Percentiles rank a stretch among this genome's conserved stretches.
Conservation (phyloP, 2,797 vertebrate species). For the Agapornis canus region DNA sequence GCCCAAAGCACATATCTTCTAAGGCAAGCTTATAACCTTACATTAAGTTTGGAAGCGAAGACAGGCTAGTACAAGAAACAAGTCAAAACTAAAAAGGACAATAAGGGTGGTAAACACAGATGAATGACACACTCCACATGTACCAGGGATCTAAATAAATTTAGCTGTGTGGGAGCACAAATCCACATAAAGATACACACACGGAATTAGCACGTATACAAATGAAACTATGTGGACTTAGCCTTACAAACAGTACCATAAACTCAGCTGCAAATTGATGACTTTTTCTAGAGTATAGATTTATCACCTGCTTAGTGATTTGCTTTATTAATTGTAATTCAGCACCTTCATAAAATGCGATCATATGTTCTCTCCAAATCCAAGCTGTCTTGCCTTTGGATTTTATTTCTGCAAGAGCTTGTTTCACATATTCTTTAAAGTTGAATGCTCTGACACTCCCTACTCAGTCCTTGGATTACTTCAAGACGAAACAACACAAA, state of each 20-base stretch:
- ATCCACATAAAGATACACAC: not conserved
- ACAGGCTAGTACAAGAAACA: not conserved
- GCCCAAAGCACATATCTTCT: not conserved
- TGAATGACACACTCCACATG: not conserved
- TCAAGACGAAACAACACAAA: slow-evolving; percentile 31
- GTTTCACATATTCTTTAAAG: not conserved
- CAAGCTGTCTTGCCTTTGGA: not conserved
- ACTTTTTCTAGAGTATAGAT: not conserved
- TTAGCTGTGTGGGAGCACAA: not conserved
- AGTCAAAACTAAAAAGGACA: not conserved
- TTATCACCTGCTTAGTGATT: not conserved
- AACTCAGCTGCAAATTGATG: not conserved
- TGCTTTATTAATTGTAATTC: not conserved
- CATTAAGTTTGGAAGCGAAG: not conserved
- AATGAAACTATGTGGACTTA: not conserved
- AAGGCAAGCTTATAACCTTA: not conserved
- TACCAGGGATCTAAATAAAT: not conserved
- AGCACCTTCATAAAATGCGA: not conserved
- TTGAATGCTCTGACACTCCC: not conserved
- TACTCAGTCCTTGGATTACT: not conserved
- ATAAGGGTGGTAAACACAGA: not conserved
- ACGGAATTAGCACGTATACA: not conserved
- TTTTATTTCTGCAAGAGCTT: not conserved
- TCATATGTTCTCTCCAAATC: not conserved
- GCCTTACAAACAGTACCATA: not conserved